Percentiles rank a stretch among this genome's conserved stretches.
Conservation (phyloP, 2,113 vertebrate genomes). For the Brachyhypopomus gauderio region DNA sequence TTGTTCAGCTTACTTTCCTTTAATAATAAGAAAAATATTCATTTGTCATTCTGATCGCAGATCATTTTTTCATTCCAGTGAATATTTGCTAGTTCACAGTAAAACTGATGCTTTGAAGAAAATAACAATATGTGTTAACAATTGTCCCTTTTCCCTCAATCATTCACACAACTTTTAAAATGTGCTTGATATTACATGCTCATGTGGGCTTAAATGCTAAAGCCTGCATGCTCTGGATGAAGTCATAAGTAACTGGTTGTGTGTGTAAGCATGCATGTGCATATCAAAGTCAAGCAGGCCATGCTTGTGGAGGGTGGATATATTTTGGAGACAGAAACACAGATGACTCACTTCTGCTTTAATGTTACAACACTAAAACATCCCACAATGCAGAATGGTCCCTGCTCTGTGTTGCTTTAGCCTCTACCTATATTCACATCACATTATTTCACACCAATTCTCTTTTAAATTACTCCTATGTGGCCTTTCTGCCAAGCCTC, state of each 20-base stretch:
- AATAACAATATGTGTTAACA: background rate
- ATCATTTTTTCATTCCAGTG: background rate
- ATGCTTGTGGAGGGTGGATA: background rate
- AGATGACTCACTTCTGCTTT: background rate
- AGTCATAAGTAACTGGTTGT: background rate
- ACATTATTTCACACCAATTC: too few relatives aligned
- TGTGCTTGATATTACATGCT: background rate
- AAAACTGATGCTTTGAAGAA: background rate
- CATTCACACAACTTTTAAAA: background rate
- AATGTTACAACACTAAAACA: background rate
- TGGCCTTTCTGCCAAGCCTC: too few relatives aligned
- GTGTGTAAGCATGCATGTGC: background rate
- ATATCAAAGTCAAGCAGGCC: background rate
- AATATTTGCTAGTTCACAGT: slow-evolving; percentile 23
- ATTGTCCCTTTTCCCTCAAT: too few relatives aligned
- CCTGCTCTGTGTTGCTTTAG: background rate
- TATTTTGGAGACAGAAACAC: background rate
- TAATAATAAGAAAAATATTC: too few relatives aligned
- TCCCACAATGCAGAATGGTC: background rate
- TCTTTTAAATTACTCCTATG: too few relatives aligned
- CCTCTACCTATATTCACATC: background rate
- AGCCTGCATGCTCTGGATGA: background rate
- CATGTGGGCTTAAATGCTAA: background rate
- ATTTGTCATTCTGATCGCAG: background rate
- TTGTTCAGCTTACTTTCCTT: too few relatives aligned